Base-by-base conservation (phyloP, 2,888 invertebrate species). In the Panzeria rudis region DNA sequence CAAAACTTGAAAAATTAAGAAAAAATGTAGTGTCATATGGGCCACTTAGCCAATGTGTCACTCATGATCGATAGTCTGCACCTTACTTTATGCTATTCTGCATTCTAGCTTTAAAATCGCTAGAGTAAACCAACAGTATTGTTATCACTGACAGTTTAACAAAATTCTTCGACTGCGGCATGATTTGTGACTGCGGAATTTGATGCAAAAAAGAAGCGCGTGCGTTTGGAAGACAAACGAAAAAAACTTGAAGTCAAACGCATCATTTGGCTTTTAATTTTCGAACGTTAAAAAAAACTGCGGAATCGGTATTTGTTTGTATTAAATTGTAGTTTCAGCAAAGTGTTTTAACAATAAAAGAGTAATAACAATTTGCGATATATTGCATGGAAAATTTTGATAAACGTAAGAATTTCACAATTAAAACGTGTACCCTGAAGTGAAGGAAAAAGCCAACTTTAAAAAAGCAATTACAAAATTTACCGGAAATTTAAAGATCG, bases 151-250 rank as follows among this genome's bases (percentile, higher is more conserved):
- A 23, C 2, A 47, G 29, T 25, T 8, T n/a, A n/a, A 23, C 15
- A 15, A 20, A 52, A 17, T 32, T 32, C 17, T 35, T 61, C 17
- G 61, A 61, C 20, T 38, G 41, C 15, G 66, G 29, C 15, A 44
- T 54, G 15, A 41, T 64, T 44, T 23, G 17, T 32, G 41, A 54
- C 25, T 25, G 64, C 61, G 52, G 52, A 71, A 64, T 72, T 61
- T 59, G 64, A 66, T 76, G 84, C 84, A 59, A 80, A 84, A 78
- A 73, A 71, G 72, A 59, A 78, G 85, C 85, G 82, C 78, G 85
- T 85, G 78, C 76, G 73, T 82, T 82, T 77, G 32, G 76, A 59
- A 56, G 66, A 69, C 66, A 59, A 77, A 56, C 54, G 62, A 62
- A 56, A 66, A 44, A 75, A 29, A 75, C 29, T 68, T 52, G 54